Base-by-base conservation (phyloP, 2,797 vertebrate genomes). In the Microchirus variegatus region DNA sequence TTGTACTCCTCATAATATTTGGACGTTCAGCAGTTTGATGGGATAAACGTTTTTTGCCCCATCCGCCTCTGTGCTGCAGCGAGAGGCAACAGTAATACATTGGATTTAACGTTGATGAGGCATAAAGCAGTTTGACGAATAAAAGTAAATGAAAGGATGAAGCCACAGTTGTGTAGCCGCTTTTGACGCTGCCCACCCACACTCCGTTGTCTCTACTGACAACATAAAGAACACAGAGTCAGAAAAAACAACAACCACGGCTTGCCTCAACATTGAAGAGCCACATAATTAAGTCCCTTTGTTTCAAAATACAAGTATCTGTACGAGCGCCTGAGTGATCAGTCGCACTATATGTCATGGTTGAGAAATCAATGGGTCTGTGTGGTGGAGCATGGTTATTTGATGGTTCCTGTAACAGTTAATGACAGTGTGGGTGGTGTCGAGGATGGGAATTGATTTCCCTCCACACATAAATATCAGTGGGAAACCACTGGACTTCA, bases 361-460 rank as follows among this genome's bases (percentile, higher is more conserved):
- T 26, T 53, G 43, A 51, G 46, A 65, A 67, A 80, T 87, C 62
- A 81, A 84, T 55, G 46, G 70, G 60, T 26, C 37, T 76, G 63
- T 61, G 63, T 42, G 63, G 49, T 44, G 57, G 67, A 62, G 45
- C 67, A 10, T 57, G 78, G 66, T 70, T 86, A 80, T 83, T 87
- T 84, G 83, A 86, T 81, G 64, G 67, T 62, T 64, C 62, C 58
- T 71, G 75, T 85, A 83, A 89, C 78, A 82, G 75, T 82, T 80
- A 72, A 87, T 85, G 87, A 68, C 67, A 70, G 73, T 13, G 70
- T 66, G 53, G 70, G 56, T 46, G 79, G 67, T 63, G 58, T 69
- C 3, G 3, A 73, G 64, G 80, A 73, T 57, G 40, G 67, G 53
- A 80, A 90, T 88, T 82, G 85, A 90, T 89, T 62, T 67, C 60